phyloP scores from a whole-genome alignment of 1,140 invertebrate species.

The Ceratina australensis region DNA sequence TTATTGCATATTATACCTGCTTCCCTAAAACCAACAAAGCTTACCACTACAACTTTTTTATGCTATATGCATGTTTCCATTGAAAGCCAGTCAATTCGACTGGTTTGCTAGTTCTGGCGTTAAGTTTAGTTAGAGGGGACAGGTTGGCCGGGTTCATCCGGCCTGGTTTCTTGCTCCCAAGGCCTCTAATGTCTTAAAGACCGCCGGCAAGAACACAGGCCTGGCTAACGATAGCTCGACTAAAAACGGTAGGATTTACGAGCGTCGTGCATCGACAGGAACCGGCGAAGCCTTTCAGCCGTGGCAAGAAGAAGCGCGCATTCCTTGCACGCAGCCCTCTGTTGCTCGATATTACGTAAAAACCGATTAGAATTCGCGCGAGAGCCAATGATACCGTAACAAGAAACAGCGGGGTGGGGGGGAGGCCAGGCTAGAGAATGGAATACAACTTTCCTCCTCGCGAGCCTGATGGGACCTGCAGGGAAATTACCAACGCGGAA shows the following conservation, averaged over 20 bases:
- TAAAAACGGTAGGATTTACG: constrained; percentile 20
- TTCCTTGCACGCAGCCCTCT: constrained; percentile 38
- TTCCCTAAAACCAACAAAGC: too few relatives aligned
- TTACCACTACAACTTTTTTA: too few relatives aligned
- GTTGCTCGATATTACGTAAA: constrained; percentile 37
- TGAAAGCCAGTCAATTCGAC: too few relatives aligned
- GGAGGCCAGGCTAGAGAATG: background rate
- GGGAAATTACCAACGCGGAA: constrained; percentile 29
- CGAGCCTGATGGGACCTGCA: background rate
- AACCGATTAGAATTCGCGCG: constrained; percentile 52
- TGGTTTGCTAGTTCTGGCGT: too few relatives aligned
- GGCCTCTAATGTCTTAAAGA: background rate
- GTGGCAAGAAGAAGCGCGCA: constrained; percentile 28
- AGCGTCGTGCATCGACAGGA: constrained; percentile 2
- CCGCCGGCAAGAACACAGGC: background rate
- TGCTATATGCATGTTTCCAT: too few relatives aligned
- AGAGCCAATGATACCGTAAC: constrained; percentile 19
- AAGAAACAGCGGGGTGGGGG: background rate
- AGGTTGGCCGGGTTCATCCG: background rate
- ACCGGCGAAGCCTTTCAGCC: constrained; percentile 10
- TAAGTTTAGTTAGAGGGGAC: too few relatives aligned
- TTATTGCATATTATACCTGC: too few relatives aligned
- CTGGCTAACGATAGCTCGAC: constrained; percentile 13
- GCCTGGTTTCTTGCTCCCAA: background rate
- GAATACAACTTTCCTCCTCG: constrained; percentile 37